phyloP scores from a whole-genome alignment of 2,113 vertebrate genomes.

The Callocephalon fimbriatum region DNA sequence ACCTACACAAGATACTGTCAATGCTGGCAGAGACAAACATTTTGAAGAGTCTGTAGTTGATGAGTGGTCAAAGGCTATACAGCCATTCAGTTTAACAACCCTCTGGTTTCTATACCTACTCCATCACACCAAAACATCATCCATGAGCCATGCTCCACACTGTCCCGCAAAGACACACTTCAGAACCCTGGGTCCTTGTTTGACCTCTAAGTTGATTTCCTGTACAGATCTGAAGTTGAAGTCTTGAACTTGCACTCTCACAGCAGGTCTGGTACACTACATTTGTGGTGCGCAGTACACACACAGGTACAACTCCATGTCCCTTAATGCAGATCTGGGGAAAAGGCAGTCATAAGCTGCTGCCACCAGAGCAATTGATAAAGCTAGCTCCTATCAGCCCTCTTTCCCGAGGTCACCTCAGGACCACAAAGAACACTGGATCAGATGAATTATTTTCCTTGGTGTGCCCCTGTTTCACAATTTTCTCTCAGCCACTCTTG shows the following conservation, averaged over 20 bases:
- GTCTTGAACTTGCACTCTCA: too few species aligned
- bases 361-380: not conserved
- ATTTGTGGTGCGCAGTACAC: fast-evolving
- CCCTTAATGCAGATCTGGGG: not conserved
- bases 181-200: not conserved
- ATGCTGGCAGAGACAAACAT: not conserved
- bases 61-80: not conserved
- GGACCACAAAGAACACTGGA: not conserved
- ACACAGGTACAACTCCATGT: fast-evolving
- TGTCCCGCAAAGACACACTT: not conserved
- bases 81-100: not conserved
- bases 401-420: not conserved
- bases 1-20: not conserved
- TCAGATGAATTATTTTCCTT: not conserved
- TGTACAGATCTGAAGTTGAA: not conserved
- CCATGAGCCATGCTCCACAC: fast-evolving
- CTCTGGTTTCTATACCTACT: not conserved
- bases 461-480: not conserved
- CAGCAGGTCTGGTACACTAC: not conserved
- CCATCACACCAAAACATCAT: not conserved
- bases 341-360: not conserved
- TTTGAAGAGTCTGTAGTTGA: not conserved
- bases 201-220: not conserved
- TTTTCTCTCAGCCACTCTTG: not conserved
- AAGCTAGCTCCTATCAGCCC: not conserved